These are phyloP conservation scores for Bombus vancouverensis DNA, from an alignment of 1,140 invertebrate species.

Conservation along the genomic window DNA sequence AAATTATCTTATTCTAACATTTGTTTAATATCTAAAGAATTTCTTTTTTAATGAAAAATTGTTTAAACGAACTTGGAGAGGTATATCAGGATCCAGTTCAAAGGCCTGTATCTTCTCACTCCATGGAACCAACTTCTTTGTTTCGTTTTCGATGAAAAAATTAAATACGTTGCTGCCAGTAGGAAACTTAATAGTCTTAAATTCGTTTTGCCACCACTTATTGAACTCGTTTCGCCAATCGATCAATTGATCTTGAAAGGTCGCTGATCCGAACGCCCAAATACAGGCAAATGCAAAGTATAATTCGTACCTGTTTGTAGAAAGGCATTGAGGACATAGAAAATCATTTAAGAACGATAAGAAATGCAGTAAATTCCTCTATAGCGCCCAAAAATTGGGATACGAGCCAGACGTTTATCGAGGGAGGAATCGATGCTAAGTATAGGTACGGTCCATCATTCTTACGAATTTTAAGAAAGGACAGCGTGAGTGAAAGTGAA, in stretches of 20 bases:
- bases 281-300: conserved; percentile 96
- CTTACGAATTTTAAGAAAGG: not conserved
- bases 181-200: conserved; percentile 96
- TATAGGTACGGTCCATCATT: too few relatives aligned
- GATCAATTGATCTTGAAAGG: conserved; percentile 93
- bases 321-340: not conserved
- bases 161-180: conserved; percentile 92
- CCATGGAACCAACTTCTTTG: conserved; percentile 85
- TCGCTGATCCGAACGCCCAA: conserved; percentile 96
- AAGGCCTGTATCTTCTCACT: conserved; percentile 86
- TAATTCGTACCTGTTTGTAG: conserved; percentile 88
- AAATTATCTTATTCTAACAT: too few relatives aligned
- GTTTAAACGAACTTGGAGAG: conserved; percentile 88
- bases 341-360: not conserved
- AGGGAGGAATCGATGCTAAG: too few relatives aligned
- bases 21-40: not conserved
- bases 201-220: conserved; percentile 95
- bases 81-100: conserved; percentile 93
- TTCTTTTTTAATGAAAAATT: not conserved
- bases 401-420: too few relatives aligned
- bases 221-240: conserved; percentile 97
- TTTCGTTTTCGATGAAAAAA: conserved; percentile 93
- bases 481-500: too few relatives aligned
- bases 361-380: too few relatives aligned
- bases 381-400: too few relatives aligned